Percentiles rank a stretch among this genome's conserved stretches.
These are phyloP conservation scores for Myrmophylax atrothorax DNA, from an alignment of 2,113 vertebrate species.

Conservation along the genomic window DNA sequence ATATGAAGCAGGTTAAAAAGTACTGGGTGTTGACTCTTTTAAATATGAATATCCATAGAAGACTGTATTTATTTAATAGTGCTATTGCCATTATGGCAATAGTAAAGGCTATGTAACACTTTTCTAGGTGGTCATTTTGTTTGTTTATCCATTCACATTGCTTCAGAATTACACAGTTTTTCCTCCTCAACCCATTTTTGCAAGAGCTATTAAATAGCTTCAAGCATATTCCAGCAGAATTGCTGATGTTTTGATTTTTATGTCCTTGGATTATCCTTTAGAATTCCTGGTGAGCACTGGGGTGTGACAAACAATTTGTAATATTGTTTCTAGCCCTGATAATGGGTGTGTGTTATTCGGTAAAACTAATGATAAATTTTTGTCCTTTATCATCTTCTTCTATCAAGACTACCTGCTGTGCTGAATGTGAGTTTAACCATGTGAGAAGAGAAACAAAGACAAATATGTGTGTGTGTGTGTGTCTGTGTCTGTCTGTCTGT, in stretches of 20 bases:
- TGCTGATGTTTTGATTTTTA: neutral
- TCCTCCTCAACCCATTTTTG: neutral
- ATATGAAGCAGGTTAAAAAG: slow-evolving; percentile 15
- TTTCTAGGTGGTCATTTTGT: slow-evolving; percentile 2
- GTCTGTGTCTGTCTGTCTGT: accelerated
- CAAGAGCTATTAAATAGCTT: neutral
- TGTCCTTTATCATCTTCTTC: neutral
- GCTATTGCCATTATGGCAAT: neutral
- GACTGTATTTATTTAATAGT: slow-evolving; percentile 16
- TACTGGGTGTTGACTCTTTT: neutral
- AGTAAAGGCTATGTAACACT: neutral
- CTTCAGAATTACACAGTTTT: neutral
- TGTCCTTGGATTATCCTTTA: neutral
- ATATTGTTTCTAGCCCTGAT: neutral
- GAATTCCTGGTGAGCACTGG: neutral
- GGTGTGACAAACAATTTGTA: neutral
- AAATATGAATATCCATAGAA: neutral
- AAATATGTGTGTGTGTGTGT: accelerated
- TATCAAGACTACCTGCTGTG: neutral
- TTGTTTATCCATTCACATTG: slow-evolving; percentile 1
- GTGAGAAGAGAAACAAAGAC: neutral
- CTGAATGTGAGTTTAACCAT: neutral
- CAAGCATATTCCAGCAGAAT: neutral
- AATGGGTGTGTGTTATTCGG: neutral
- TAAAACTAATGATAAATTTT: neutral